Conservation (phyloP, 2,113 vertebrate species). For the Macrotus californicus region DNA sequence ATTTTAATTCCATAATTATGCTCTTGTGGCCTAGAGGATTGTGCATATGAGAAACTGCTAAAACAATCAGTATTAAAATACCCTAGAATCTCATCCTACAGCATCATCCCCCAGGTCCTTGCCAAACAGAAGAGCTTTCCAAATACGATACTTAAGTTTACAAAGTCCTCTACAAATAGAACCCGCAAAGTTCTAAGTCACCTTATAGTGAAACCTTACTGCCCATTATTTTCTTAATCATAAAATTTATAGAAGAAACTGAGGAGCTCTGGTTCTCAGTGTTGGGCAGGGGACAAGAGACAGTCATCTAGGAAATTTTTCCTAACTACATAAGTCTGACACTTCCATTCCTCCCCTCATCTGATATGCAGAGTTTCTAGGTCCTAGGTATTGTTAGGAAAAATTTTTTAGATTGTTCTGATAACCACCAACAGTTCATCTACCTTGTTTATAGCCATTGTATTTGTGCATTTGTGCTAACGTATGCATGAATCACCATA, state of each 20-base stretch:
- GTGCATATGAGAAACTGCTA: background rate
- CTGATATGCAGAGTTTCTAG: background rate
- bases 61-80: conserved; percentile 38
- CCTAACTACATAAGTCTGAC: background rate
- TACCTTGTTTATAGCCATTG: background rate
- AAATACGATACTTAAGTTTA: conserved; percentile 6
- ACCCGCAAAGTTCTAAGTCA: background rate
- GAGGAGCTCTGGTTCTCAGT: background rate
- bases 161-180: background rate
- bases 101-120: background rate
- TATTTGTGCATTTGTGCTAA: background rate
- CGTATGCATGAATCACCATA: background rate
- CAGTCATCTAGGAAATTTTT: background rate
- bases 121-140: background rate
- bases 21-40: background rate
- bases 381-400: background rate
- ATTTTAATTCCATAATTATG: conserved; percentile 2
- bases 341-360: background rate
- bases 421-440: background rate
- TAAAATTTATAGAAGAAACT: background rate
- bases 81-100: background rate
- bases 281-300: background rate
- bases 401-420: background rate
- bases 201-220: background rate
- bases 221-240: background rate